Base-by-base conservation (phyloP, 2,113 vertebrate species). In the Triplophysa rosa region DNA sequence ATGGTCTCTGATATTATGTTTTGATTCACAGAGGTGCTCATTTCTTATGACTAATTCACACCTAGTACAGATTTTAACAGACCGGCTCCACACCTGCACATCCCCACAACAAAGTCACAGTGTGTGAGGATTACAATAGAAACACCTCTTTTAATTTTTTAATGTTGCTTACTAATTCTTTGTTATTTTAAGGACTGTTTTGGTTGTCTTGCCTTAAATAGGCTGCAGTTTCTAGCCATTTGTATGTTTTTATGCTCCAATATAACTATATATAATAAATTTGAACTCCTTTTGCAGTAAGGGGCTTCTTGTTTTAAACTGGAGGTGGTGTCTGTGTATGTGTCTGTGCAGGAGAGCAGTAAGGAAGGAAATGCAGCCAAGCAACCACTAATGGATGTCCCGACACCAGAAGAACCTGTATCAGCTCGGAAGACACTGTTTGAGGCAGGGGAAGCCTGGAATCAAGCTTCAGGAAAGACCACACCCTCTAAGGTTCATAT, bases 341-440 rank as follows among this genome's bases (percentile, higher is more conserved):
- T 29, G 2, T 58, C 42, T 84, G 37, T 69, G 26, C 76, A 88
- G 95, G 90, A 85, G 0, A 91, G 93, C 2, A 58, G 86, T 68
- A 91, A 93, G 82, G 64, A 86, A 79, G 81, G 89, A 3, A 94
- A 88, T 75, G 80, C 87, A 8, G 62, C 78, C 45, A 89, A 93
- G 17, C 92, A 91, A 70, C 73, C 90, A 4, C 91, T 91, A 74
- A 84, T 94, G 47, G 95, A 95, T 62, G 82, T 95, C 78, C 90
- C 93, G n/a, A 86, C 75, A 66, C 88, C 88, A 0, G 89, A 88
- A 61, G 92, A 91, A 86, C 91, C 92, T 0, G 92, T 96, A 59
- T 90, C 95, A 16, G 93, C 82, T 83, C 93, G 93, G 1, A 96
- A 95, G 90, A 93, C 56, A 68, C 90, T 87, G 5, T 96, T 94